Conservation (phyloP, 1,140 invertebrate genomes). For the Dendroctonus ponderosae region DNA sequence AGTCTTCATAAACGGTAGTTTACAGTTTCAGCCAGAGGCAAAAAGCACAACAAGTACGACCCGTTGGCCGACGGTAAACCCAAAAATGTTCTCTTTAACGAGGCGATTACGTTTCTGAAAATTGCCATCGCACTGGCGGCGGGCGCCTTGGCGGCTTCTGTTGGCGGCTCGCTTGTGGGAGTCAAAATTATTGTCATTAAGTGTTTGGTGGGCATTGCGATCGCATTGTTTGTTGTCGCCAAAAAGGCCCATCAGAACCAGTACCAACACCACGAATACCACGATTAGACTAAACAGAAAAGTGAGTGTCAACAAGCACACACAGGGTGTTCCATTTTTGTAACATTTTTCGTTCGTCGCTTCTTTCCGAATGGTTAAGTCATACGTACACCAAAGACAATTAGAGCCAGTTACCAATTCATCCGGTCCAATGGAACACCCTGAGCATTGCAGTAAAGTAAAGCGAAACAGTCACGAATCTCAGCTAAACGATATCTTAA, state of each 20-base stretch:
- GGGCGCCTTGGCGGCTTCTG: constrained; percentile 1
- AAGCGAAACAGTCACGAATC: not conserved
- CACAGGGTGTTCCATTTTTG: not conserved
- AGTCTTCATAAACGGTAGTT: not conserved
- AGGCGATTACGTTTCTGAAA: constrained; percentile 23
- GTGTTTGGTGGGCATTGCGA: constrained; percentile 9
- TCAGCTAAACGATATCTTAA: not conserved
- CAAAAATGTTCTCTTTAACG: constrained; percentile 22
- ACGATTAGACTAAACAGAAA: constrained; percentile 1
- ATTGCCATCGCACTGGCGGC: constrained; percentile 7
- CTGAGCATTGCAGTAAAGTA: too few relatives aligned
- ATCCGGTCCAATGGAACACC: too few relatives aligned
- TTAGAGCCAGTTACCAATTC: too few relatives aligned
- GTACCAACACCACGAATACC: constrained; percentile 3
- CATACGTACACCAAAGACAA: not conserved
- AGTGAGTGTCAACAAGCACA: not conserved
- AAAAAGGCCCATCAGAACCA: constrained; percentile 14
- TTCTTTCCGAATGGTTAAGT: not conserved
- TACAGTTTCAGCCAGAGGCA: constrained; percentile 16
- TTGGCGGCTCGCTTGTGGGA: constrained; percentile 11
- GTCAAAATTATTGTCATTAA: constrained; percentile 23
- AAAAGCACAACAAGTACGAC: constrained; percentile 18
- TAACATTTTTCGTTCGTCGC: not conserved
- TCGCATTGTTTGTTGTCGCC: constrained; percentile 6
- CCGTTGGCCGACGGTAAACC: constrained; percentile 26